Base-by-base conservation (phyloP, 2,888 invertebrate species). In the Lasioglossum villosulum region DNA sequence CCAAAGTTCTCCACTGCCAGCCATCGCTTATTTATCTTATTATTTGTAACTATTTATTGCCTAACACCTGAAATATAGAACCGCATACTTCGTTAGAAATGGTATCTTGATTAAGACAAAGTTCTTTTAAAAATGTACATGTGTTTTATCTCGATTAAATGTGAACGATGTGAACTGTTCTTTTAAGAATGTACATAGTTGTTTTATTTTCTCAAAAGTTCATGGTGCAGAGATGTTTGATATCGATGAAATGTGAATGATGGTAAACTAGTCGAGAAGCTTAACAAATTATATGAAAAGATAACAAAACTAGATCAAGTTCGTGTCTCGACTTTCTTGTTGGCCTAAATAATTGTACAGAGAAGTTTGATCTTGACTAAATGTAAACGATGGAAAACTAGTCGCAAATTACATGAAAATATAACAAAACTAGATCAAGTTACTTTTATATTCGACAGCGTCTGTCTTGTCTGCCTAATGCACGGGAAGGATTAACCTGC, bases 1-100 rank as follows among this genome's bases (percentile, higher is more conserved):
- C 98, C 98, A 98, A 93, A 98, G 97, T 95, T 98, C 98, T 88
- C 97, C 97, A 90, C 97, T 97, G 92, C 96, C 96, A 84, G 97
- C 97, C 97, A 97, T 97, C 48, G 23, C 78, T 76, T 37, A 52
- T 27, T 74, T 37, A 52, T 27, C 19, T 39, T 23, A 39, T 59
- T 10, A 34, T 2, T 37, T 52, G 66, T 2, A 30, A 48, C 37
- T 76, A 12, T 12, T n/a, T 27, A 16, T 16, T n/a, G 2, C 48
- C 77, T 8, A 19, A 52, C 45, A 71, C 72, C 86, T 84, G 34
- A 27, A 77, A 75, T 14, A 78, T 37, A 45, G 72, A 23, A 80
- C 19, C 71, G n/a, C 14, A 23, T 27, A 42, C 42, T 34, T 48
- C 4, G 34, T 66, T 34, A 68, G 5, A 12, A 39, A 52, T 0